phyloP scores from a whole-genome alignment of 2,113 vertebrate species.

The Dunckerocampus dactyliophorus region DNA sequence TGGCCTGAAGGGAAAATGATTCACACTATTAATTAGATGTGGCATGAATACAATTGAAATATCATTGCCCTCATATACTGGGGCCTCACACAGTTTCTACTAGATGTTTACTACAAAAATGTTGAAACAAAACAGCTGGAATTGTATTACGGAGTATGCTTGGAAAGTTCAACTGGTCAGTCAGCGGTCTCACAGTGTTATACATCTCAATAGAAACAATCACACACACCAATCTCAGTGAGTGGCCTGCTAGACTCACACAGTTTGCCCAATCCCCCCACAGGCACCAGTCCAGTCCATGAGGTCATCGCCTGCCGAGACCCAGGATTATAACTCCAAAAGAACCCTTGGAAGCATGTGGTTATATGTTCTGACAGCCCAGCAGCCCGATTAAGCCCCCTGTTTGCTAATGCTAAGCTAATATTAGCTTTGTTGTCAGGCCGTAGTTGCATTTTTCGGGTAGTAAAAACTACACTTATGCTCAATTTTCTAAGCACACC shows the following conservation, averaged over 20 bases:
- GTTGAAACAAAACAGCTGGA: conserved; percentile 54
- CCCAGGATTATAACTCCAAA: conserved; percentile 85
- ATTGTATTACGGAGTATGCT: conserved; percentile 17
- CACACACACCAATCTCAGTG: conserved; percentile 62
- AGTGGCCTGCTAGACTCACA: conserved; percentile 69
- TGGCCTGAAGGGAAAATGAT: conserved; percentile 48
- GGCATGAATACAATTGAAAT: conserved; percentile 58
- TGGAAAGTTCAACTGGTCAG: conserved; percentile 45
- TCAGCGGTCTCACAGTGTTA: conserved; percentile 27
- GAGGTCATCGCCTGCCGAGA: conserved; percentile 84
- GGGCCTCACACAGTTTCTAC: conserved; percentile 32
- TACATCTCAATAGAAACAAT: conserved; percentile 50
- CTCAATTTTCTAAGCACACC: conserved; percentile 37
- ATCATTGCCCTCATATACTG: conserved; percentile 53
- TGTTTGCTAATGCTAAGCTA: conserved; percentile 82
- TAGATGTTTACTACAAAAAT: conserved; percentile 36
- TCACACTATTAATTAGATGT: conserved; percentile 48
- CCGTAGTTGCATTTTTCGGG: conserved; percentile 43
- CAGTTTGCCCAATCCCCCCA: conserved; percentile 59
- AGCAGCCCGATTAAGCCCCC: conserved; percentile 82
- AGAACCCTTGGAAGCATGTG: conserved; percentile 83
- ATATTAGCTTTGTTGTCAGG: conserved; percentile 62
- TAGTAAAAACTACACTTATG: conserved; percentile 35
- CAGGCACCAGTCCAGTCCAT: conserved; percentile 81
- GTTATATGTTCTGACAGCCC: conserved; percentile 85